These are phyloP conservation scores for Horisme vitalbata DNA, from an alignment of 2,888 invertebrate genomes.

Conservation along the genomic window DNA sequence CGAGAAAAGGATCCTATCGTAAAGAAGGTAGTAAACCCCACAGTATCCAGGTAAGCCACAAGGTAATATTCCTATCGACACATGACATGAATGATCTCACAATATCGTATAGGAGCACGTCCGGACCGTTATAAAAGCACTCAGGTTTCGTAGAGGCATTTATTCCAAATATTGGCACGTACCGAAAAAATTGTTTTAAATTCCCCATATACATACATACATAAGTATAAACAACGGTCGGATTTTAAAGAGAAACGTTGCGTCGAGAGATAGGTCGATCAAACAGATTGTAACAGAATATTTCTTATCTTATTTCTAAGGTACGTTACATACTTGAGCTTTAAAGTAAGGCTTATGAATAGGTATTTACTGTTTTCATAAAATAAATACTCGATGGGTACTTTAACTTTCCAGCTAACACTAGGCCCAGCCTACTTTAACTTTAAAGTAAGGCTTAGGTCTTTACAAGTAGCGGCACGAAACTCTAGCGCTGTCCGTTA, in stretches of 20 bases:
- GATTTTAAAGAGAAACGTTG: background rate
- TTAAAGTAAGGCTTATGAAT: no score
- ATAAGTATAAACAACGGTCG: no score
- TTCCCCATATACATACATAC: conserved; percentile 25
- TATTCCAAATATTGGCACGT: conserved; percentile 56
- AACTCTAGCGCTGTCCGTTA: no score
- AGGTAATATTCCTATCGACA: conserved; percentile 19
- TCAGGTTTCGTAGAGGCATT: conserved; percentile 38
- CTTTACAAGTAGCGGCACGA: no score
- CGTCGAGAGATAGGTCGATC: no score
- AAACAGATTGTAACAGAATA: no score
- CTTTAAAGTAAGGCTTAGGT: no score
- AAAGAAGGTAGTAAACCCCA: conserved; percentile 10
- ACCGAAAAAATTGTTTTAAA: conserved; percentile 61
- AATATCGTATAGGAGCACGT: conserved; percentile 40
- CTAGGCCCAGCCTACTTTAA: conserved; percentile 87
- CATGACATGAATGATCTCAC: conserved; percentile 13
- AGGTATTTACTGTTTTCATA: no score
- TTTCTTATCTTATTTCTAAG: no score
- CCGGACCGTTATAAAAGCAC: conserved; percentile 40
- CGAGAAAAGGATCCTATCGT: conserved; percentile 3
- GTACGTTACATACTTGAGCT: no score
- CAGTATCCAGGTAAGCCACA: conserved; percentile 5
- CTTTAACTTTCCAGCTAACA: conserved; percentile 90
- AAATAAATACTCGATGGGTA: background rate